phyloP scores from a whole-genome alignment of 2,113 vertebrate genomes.

The Athene cunicularia region DNA sequence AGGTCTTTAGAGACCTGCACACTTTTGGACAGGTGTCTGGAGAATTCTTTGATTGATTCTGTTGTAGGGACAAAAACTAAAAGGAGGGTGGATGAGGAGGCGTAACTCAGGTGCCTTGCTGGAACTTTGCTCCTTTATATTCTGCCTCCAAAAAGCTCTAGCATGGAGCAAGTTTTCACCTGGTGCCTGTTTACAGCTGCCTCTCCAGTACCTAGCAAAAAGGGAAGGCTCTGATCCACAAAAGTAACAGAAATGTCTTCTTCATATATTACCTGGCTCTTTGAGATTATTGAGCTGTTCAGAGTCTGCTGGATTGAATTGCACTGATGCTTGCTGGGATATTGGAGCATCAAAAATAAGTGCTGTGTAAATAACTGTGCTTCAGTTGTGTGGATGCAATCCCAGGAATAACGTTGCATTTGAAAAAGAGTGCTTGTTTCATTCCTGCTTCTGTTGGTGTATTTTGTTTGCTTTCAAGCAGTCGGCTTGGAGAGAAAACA shows the following conservation, averaged over 20 bases:
- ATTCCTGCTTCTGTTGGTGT: not conserved
- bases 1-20: not conserved
- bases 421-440: not conserved
- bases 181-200: not conserved
- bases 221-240: not conserved
- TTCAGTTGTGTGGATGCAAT: not conserved
- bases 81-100: not conserved
- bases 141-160: not conserved
- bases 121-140: not conserved
- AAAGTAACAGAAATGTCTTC: not conserved
- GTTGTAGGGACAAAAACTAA: not conserved
- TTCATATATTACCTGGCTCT: not conserved
- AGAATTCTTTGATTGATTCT: not conserved
- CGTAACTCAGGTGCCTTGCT: not conserved
- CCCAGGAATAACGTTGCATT: not conserved
- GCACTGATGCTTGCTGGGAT: not conserved
- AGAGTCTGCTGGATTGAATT: not conserved
- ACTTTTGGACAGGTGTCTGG: not conserved
- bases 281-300: not conserved
- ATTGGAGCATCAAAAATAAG: not conserved
- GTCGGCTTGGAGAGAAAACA: not conserved
- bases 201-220: not conserved
- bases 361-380: not conserved
- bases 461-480: not conserved
- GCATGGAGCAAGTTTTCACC: not conserved